phyloP scores from a whole-genome alignment of 2,888 invertebrate species.

The Phyto melanocephala region DNA sequence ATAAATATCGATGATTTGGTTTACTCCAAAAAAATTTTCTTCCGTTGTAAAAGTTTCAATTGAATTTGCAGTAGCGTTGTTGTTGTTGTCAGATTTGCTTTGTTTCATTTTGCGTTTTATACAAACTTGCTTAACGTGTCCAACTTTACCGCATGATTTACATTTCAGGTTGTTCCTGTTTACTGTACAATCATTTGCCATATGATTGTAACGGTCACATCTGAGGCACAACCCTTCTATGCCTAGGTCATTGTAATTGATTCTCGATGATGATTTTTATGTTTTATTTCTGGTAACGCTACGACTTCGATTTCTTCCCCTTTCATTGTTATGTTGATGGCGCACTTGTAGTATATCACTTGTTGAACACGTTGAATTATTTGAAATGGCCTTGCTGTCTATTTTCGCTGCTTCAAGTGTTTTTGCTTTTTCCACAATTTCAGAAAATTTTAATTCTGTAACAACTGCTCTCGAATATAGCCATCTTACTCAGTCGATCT shows the following conservation, averaged over 20 bases:
- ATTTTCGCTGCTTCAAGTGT: conserved; percentile 46
- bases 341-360: too few relatives aligned
- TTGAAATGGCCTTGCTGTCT: conserved; percentile 30
- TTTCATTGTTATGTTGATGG: too few relatives aligned
- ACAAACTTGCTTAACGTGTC: conserved; percentile 20
- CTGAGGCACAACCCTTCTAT: too few relatives aligned
- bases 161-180: conserved; percentile 38
- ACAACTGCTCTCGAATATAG: conserved; percentile 43
- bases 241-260: conserved; percentile 31
- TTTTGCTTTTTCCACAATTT: conserved; percentile 46
- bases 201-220: conserved; percentile 39
- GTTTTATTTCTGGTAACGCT: too few relatives aligned
- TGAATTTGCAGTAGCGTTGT: neutral
- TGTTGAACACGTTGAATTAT: neutral
- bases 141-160: neutral
- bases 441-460: conserved; percentile 32
- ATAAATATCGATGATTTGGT: conserved; percentile 52
- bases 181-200: conserved; percentile 17
- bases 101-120: conserved; percentile 22
- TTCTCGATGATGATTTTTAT: too few relatives aligned
- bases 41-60: neutral
- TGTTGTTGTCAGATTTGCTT: conserved; percentile 1
- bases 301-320: too few relatives aligned
- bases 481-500: neutral
- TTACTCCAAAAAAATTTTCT: conserved; percentile 25